Conservation (phyloP, 92 coral and sea anemone genomes). For the Plumapathes pennacea region DNA sequence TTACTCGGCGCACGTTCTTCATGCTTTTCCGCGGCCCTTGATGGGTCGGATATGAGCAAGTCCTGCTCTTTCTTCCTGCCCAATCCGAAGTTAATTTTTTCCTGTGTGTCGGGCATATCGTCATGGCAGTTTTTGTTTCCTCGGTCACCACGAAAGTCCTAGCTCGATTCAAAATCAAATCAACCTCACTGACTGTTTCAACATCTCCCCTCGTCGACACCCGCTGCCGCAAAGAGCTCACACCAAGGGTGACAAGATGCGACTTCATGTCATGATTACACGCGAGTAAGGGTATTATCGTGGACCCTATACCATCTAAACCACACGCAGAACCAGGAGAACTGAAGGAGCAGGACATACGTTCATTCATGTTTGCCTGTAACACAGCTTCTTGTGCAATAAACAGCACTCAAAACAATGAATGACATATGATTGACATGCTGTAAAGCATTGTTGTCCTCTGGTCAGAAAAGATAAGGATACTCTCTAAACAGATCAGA, state of each 20-base stretch:
- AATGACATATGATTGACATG: too few species aligned
- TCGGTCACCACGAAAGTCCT: too few species aligned
- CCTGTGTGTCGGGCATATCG: conserved; percentile 5
- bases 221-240: too few species aligned
- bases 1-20: conserved; percentile 9
- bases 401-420: too few species aligned
- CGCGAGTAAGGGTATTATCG: background rate
- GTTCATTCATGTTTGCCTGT: conserved; percentile 5
- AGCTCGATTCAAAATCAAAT: too few species aligned
- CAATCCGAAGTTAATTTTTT: conserved; percentile 12
- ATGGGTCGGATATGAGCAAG: conserved; percentile 10
- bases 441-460: too few species aligned
- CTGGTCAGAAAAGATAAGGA: too few species aligned
- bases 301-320: background rate
- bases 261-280: conserved; percentile 4
- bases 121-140: background rate
- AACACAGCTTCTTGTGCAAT: too few species aligned
- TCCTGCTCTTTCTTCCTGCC: conserved; percentile 15
- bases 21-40: conserved; percentile 2
- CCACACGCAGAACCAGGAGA: background rate
- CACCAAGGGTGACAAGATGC: conserved; percentile 7
- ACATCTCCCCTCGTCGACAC: too few species aligned
- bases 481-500: too few species aligned
- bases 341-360: background rate
- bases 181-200: too few species aligned